Evolutionary conservation across 2,113 vertebrate species (phyloP).

Genomic region (Mirounga angustirostris): DNA sequence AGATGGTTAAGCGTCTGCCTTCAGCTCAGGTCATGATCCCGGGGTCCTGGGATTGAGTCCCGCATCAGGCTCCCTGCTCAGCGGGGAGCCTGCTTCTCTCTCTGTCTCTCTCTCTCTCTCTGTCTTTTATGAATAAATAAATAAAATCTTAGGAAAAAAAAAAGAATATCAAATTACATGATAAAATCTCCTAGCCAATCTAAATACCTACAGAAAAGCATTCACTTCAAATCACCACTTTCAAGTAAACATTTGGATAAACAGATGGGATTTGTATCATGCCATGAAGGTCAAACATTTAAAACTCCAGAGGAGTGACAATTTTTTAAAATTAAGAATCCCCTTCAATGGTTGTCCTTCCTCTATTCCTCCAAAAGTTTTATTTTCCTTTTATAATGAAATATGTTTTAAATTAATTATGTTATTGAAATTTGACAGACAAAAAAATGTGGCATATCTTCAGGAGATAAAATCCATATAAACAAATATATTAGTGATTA

Average conservation of each 20-base stretch:
- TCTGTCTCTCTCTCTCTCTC: no score
- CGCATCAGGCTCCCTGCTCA: no score
- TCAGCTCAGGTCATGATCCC: no score
- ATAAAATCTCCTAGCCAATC: background rate
- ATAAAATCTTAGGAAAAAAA: no score
- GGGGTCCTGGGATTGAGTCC: no score
- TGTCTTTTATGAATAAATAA: no score
- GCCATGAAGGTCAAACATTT: background rate
- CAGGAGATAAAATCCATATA: background rate
- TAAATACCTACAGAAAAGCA: background rate
- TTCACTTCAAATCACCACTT: background rate
- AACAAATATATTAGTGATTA: background rate
- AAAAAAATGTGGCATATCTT: background rate
- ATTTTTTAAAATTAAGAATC: background rate
- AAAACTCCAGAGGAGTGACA: background rate
- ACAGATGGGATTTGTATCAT: background rate
- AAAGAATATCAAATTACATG: background rate
- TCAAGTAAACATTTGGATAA: slow-evolving; percentile 41
- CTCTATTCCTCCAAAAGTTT: background rate
- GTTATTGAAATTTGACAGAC: background rate
- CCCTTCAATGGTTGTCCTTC: background rate
- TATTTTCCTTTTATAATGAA: background rate
- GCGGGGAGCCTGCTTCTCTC: no score
- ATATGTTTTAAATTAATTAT: background rate
- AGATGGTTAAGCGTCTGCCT: no score